These are phyloP conservation scores for Chionis minor DNA, from an alignment of 2,113 vertebrate species.

Conservation along the genomic window DNA sequence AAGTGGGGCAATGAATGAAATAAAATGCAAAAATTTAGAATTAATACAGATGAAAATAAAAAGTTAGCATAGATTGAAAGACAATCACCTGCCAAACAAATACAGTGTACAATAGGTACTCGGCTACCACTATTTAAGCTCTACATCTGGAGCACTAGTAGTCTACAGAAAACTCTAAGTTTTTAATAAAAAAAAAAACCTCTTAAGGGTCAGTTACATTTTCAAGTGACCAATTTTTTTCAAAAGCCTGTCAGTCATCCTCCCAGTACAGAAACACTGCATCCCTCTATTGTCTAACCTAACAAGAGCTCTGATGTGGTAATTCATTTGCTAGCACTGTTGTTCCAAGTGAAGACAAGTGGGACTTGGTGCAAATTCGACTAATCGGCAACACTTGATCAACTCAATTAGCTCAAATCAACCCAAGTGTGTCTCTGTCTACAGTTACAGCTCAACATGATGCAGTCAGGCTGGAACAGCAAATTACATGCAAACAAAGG, in stretches of 20 bases:
- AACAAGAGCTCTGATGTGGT: background rate
- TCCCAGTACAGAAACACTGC: background rate
- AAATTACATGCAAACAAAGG: background rate
- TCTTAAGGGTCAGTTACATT: background rate
- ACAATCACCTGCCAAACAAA: background rate
- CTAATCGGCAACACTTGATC: constrained; percentile 45
- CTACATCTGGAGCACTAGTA: background rate
- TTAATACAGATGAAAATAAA: background rate
- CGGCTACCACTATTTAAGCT: rapidly evolving
- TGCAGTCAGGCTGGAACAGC: background rate
- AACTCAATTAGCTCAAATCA: constrained; percentile 58
- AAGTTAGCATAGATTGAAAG: background rate
- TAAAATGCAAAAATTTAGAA: background rate
- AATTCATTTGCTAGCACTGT: background rate
- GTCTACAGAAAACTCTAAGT: background rate
- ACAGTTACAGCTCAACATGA: background rate
- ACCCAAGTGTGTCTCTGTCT: constrained; percentile 19
- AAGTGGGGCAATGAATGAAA: background rate
- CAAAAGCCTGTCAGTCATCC: background rate
- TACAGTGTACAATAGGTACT: background rate
- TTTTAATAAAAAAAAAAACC: background rate
- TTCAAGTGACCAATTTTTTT: background rate
- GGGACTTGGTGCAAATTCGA: constrained; percentile 25
- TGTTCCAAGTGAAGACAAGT: constrained; percentile 12
- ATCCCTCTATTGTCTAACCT: background rate